Evolutionary conservation across 2,113 vertebrate species (phyloP), one percentile per base, ranked within the genome.

Genomic region (Chionodraco myersi): DNA sequence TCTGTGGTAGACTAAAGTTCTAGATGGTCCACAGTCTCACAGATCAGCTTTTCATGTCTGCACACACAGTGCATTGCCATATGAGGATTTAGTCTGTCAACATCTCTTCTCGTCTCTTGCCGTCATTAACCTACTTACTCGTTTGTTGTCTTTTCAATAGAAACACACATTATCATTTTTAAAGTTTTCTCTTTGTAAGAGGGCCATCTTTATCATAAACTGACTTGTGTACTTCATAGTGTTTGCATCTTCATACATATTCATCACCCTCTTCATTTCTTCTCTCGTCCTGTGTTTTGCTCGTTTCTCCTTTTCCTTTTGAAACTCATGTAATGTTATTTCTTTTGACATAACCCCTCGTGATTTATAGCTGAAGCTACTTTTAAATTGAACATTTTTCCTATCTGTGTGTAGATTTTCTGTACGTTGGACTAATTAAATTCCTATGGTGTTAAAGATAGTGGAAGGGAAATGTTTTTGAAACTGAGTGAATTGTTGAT

Each of bases 371-470:
- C 66, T 88, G 10, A 56, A 73, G 10, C 44, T 78, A 30, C 60
- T 80, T 72, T 72, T 72, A 72, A 74, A 59, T 3, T 79, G 47
- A 78, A 15, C 44, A 54, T 75, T 60, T 84, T 65, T 74, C 54
- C 75, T 74, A 56, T 48, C 44, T 85, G 10, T 68, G 3, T 88
- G 3, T 88, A 85, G 30, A 85, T 79, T 69, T 77, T 18, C 62
- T 73, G 4, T 79, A 61, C 21, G 59, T 3, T 82, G 53, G 3
- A 41, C 21, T 86, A 26, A 30, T 60, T 86, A 11, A 10, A 57
- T 66, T 86, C 11, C 73, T 1, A 59, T 71, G 65, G 48, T 88
- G 76, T 41, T 84, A 86, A 88, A 90, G 79, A 88, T 93, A 84
- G 79, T 90, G 77, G 74, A 36, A 71, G 86, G 88, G 77, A 90